Evolutionary conservation across 1,140 invertebrate genomes (phyloP).

Genomic region (Drosophila simulans): DNA sequence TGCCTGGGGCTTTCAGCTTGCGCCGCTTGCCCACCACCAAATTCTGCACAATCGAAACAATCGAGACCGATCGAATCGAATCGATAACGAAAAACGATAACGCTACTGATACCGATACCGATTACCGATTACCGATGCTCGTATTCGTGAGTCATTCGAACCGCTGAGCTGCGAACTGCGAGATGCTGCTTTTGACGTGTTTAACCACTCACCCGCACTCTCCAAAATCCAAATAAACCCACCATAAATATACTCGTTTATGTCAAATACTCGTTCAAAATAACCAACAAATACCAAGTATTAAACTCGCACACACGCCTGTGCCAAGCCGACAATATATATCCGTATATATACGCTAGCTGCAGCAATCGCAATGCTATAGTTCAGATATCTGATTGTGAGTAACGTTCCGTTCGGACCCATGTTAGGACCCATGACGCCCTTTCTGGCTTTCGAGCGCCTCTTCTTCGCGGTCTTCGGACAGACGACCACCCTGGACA

Average conservation of each 20-base stretch:
- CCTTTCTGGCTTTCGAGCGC: constrained; percentile 96
- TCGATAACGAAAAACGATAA: constrained; percentile 52
- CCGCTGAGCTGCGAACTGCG: constrained; percentile 46
- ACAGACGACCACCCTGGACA: constrained; percentile 94
- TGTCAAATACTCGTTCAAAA: constrained; percentile 38
- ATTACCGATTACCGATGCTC: constrained; percentile 61
- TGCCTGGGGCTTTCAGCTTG: constrained; percentile 59
- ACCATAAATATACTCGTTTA: constrained; percentile 29
- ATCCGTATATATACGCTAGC: constrained; percentile 42
- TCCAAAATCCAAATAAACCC: constrained; percentile 36
- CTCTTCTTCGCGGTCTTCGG: constrained; percentile 99
- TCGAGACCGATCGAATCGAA: constrained; percentile 68
- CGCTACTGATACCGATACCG: constrained; percentile 48
- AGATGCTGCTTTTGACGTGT: constrained; percentile 71
- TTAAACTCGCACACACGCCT: constrained; percentile 71
- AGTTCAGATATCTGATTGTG: constrained; percentile 29
- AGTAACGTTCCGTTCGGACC: constrained; percentile 44
- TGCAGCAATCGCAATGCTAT: constrained; percentile 36
- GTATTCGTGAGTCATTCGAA: constrained; percentile 57
- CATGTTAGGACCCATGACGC: constrained; percentile 91
- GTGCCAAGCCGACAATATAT: constrained; percentile 57
- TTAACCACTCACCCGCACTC: constrained; percentile 48
- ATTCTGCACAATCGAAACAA: constrained; percentile 64
- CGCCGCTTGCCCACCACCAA: constrained; percentile 64
- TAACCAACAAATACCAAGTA: constrained; percentile 11